phyloP scores from a whole-genome alignment of 37 sponge, comb jelly and placozoan species.

The Beroe ovata region DNA sequence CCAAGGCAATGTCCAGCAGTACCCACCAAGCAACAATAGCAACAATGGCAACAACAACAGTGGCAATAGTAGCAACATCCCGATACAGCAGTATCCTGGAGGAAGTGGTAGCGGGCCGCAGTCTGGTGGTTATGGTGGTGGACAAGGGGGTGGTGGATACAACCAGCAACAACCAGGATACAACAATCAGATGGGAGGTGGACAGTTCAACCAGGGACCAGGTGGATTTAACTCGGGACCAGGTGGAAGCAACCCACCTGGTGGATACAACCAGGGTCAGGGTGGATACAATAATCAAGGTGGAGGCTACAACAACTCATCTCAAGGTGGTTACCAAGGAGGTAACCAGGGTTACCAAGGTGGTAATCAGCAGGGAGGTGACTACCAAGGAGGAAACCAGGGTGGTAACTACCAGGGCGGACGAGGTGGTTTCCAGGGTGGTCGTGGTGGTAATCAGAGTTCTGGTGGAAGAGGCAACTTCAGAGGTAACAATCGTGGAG shows the following conservation, averaged over 20 bases:
- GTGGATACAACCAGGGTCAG: conserved; percentile 50
- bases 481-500: background rate
- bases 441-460: background rate
- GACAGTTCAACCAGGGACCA: background rate
- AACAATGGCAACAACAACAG: no score
- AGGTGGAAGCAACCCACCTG: background rate
- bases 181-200: background rate
- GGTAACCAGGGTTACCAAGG: conserved; percentile 64
- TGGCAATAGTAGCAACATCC: conserved; percentile 31
- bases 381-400: conserved; percentile 33
- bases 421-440: conserved; percentile 33
- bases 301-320: background rate
- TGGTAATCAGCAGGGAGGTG: conserved; percentile 10
- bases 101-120: background rate
- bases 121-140: conserved; percentile 17
- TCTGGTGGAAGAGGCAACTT: conserved; percentile 14
- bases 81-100: conserved; percentile 40
- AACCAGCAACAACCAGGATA: background rate
- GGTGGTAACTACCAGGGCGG: conserved; percentile 50
- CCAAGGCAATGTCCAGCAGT: conserved; percentile 63
- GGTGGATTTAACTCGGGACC: background rate
- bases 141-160: conserved; percentile 6
- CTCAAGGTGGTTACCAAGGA: conserved; percentile 38
- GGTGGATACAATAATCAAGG: conserved; percentile 44
- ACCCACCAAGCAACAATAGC: background rate